phyloP scores from a whole-genome alignment of 1,140 invertebrate species.

The Euura lappo region DNA sequence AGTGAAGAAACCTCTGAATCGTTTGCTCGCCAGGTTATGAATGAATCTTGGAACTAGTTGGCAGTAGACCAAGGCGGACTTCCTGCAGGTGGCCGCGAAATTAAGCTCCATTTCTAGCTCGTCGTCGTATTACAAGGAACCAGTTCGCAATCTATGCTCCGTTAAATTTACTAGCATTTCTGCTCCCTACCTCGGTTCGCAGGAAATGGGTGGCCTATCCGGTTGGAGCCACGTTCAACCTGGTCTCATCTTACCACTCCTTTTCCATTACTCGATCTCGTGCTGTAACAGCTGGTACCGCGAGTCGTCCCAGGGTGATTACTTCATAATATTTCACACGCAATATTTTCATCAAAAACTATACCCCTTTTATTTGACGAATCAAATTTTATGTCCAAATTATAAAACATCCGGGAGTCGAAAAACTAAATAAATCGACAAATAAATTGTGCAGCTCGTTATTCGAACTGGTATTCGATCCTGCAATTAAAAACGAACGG shows the following conservation, averaged over 20 bases:
- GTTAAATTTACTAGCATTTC: constrained; percentile 32
- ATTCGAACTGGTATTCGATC: no score
- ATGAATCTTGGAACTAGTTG: constrained; percentile 35
- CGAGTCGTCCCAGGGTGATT: no score
- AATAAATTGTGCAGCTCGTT: no score
- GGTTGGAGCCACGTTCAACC: background rate
- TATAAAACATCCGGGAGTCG: no score
- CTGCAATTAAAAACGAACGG: background rate
- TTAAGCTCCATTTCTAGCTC: constrained; percentile 30
- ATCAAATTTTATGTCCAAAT: no score
- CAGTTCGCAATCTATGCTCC: constrained; percentile 36
- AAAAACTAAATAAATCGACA: no score
- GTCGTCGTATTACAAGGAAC: background rate
- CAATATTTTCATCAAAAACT: no score
- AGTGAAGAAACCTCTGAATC: background rate
- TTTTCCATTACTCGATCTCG: constrained; percentile 12
- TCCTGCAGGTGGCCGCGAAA: constrained; percentile 36
- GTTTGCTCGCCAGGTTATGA: constrained; percentile 20
- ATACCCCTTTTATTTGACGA: no score
- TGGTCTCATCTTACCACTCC: background rate
- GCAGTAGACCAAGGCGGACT: constrained; percentile 35
- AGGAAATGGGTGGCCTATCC: no score
- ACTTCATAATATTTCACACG: no score
- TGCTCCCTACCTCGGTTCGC: constrained; percentile 9
- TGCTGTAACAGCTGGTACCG: background rate